Evolutionary conservation across 2,113 vertebrate species (phyloP), one percentile per base, ranked within the genome.

Genomic region (Pungitius pungitius): DNA sequence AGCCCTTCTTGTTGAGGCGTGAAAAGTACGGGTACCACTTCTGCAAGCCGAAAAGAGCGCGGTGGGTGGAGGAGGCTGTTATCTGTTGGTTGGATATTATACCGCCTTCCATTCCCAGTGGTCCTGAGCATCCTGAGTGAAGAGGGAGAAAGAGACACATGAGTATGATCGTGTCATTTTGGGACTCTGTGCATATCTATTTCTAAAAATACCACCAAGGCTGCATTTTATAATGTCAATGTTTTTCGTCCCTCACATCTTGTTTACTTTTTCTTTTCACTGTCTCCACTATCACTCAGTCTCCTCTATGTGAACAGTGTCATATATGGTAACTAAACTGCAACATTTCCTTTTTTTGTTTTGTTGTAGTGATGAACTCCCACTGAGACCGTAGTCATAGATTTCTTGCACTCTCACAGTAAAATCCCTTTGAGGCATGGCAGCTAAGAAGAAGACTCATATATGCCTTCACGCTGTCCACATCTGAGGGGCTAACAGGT

Each of bases 11-110:
- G 93, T 99, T 99, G 75, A 99, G 96, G 27, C 98, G 94, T 73
- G 97, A 95, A 70, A 98, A 99, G 92, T 99, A 99, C 0, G 98
- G 97, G 74, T 99, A 99, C 98, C 98, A 99, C 79, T 99, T 99
- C 93, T 99, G 98, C 76, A 99, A 94, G 51, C 98, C 98, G 35
- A 99, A 99, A 71, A 99, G 95, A 83, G 98, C 98, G 22, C 97
- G 95, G 86, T 99, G 98, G 45, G 97, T 99, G 76, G 98, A 99
- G 0, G 98, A 99, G 2, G 98, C 98, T 33, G 97, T 99, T 78
- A 99, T 99, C 84, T 99, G 98, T 77, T 99, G 97, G 92, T 99
- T 99, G 85, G 97, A 97, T 91, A 99, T 97, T 79, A 99, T 98
- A 35, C 98, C 98, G 39, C 98, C 97, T 92, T 99, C 98, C 91